Evolutionary conservation across 2,113 vertebrate genomes (phyloP).

Genomic region (Ornithorhynchus anatinus): DNA sequence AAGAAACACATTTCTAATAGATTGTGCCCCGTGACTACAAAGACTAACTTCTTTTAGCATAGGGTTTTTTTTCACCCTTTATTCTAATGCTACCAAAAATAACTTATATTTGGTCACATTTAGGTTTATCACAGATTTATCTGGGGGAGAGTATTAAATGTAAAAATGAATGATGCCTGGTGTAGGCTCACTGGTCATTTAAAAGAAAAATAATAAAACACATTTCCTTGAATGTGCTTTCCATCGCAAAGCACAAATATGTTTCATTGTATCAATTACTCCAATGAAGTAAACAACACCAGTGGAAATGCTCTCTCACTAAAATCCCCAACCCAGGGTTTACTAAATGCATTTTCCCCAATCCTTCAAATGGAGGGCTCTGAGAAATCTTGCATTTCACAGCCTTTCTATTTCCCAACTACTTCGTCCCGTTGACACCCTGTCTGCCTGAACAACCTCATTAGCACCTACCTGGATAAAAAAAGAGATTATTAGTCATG

Average conservation of each 20-base stretch:
- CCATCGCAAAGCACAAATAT: not conserved
- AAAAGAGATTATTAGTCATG: not conserved
- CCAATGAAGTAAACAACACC: not conserved
- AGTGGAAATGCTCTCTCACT: not conserved
- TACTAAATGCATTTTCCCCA: too few species aligned
- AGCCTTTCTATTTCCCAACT: not conserved
- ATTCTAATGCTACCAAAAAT: not conserved
- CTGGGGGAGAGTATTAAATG: not conserved
- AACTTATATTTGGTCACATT: not conserved
- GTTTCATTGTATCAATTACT: not conserved
- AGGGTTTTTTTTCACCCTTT: not conserved
- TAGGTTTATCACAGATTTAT: conserved; percentile 1
- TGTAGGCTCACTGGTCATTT: too few species aligned
- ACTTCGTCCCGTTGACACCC: not conserved
- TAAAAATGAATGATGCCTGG: too few species aligned
- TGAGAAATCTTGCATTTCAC: not conserved
- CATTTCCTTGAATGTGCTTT: not conserved
- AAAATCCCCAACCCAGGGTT: not conserved
- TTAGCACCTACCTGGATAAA: conserved; percentile 6
- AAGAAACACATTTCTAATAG: conserved; percentile 3
- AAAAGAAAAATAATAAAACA: too few species aligned
- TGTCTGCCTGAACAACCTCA: conserved; percentile 18
- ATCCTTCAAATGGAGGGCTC: not conserved
- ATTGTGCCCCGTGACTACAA: not conserved
- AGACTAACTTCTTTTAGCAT: conserved; percentile 1